Conservation (phyloP, 2,113 vertebrate species). For the Rhynchopsitta pachyrhyncha region DNA sequence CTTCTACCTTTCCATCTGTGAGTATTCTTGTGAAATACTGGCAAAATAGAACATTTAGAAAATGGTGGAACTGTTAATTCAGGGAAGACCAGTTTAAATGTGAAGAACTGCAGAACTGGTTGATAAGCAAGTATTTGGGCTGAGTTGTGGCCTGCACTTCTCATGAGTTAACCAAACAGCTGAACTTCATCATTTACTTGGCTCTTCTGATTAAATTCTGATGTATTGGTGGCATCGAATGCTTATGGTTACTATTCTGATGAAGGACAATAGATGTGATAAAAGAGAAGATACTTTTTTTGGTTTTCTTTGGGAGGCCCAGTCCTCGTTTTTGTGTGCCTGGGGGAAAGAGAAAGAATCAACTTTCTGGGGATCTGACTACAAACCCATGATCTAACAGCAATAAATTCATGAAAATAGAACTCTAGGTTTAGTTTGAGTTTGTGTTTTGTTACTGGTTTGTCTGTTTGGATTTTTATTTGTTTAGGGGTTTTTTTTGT, state of each 20-base stretch:
- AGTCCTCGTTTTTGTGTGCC: background rate
- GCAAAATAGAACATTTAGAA: background rate
- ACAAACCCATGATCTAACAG: background rate
- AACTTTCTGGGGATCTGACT: background rate
- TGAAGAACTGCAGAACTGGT: background rate
- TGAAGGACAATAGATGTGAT: background rate
- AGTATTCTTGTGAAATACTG: background rate
- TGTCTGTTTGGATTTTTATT: background rate
- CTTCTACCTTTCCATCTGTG: background rate
- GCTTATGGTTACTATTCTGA: background rate
- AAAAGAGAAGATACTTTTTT: background rate
- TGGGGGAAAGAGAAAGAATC: background rate
- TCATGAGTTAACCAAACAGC: slow-evolving; percentile 60
- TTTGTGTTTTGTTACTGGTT: background rate
- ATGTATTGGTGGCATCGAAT: slow-evolving; percentile 64
- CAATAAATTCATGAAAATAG: background rate
- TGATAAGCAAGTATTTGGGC: background rate
- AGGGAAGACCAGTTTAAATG: background rate
- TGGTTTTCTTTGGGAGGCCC: background rate
- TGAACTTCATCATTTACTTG: slow-evolving; percentile 83
- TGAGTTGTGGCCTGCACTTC: background rate
- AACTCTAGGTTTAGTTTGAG: background rate
- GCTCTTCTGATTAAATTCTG: slow-evolving; percentile 66
- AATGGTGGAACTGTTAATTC: background rate
- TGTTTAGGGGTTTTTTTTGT: background rate